Evolutionary conservation across 2,113 vertebrate species (phyloP).

Genomic region (Semicossyphus pulcher): DNA sequence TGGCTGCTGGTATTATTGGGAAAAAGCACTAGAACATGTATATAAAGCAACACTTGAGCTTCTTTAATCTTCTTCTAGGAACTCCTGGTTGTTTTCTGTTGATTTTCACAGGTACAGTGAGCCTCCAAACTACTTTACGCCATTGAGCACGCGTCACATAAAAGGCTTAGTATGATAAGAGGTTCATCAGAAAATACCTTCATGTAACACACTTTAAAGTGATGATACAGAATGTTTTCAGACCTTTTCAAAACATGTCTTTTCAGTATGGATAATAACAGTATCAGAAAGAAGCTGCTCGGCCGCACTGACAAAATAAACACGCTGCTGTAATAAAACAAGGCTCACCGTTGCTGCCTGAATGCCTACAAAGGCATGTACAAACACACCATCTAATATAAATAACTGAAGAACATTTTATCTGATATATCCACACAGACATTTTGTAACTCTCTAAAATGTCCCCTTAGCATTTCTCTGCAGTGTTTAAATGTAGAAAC

Average conservation of each 20-base stretch:
- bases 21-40: neutral
- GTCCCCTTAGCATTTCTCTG: neutral
- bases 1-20: neutral
- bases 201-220: neutral
- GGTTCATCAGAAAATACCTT: neutral
- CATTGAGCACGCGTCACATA: too few relatives aligned
- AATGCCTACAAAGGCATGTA: neutral
- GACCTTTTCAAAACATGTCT: neutral
- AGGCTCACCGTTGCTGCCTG: neutral
- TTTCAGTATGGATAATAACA: too few relatives aligned
- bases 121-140: neutral
- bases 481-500: slow-evolving; percentile 4
- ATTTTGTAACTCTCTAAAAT: neutral
- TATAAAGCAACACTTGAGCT: neutral
- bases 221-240: neutral
- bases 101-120: neutral
- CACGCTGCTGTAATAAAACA: neutral
- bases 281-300: neutral
- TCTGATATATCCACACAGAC: too few relatives aligned
- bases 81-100: neutral
- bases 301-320: neutral
- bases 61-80: neutral
- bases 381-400: neutral
- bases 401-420: neutral
- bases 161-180: too few relatives aligned